Evolutionary conservation across 1,140 invertebrate species (phyloP), one percentile per base, ranked within the genome.

Genomic region (Psix sp.): DNA sequence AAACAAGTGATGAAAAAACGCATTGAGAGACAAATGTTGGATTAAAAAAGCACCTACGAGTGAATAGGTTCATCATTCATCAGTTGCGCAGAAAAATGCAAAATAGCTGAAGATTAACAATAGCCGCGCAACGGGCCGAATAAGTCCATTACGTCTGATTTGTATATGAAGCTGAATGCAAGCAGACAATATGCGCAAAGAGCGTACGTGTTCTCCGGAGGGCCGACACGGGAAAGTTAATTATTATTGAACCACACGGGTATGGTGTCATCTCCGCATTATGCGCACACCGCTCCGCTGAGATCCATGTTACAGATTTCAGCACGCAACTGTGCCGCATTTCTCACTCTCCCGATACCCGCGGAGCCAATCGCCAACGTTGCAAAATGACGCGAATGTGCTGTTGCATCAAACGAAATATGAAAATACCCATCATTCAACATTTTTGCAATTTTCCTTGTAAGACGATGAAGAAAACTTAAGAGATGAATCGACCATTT

Each of bases 181-280:
- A 42, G 52, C 52, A 49, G 36, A 6, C 11, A n/a, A n/a, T 5
- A 39, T 45, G 62, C 51, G 26, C 51, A 51, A 36, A 48, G n/a
- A 13, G 13, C 18, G 46, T 49, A 56, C 51, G 38, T 48, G 52
- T 57, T 51, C 45, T 51, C 11, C 35, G 35, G 24, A 51, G 49
- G 35, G 46, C 26, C 57, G 48, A 48, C 54, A 18, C 65, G 65
- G 65, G 77, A 80, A 80, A 80, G 78, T 77, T 80, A 77, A 80
- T 80, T 77, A 78, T 80, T 78, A 80, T 78, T 73, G 74, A 72
- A 76, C 67, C 31, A 42, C 66, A 26, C 54, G 40, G 59, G 48
- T 52, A 62, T 67, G 68, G 67, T 71, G 67, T 76, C 74, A 72
- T 67, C 63, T 59, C 51, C 39, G 57, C 51, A 71, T 71, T 66